Conservation (phyloP, 2,113 vertebrate genomes). For the Eurystomus gularis region DNA sequence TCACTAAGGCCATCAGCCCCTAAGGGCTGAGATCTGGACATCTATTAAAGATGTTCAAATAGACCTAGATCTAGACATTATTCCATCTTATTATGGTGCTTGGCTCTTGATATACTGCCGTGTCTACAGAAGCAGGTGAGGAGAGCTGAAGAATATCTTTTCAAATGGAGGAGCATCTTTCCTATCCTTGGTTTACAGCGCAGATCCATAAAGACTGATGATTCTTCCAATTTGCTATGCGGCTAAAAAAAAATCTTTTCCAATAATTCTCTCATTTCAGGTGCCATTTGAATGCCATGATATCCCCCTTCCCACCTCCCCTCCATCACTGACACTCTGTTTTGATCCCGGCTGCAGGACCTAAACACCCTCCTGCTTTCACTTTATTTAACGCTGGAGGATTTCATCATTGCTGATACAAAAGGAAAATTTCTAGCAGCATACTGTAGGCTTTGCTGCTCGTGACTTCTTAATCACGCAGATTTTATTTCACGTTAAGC, state of each 20-base stretch:
- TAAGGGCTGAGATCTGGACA: neutral
- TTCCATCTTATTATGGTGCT: neutral
- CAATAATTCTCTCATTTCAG: neutral
- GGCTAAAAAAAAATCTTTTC: neutral
- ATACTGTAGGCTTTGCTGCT: constrained; percentile 49
- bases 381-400: neutral
- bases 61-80: neutral
- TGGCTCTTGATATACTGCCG: neutral
- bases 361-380: constrained; percentile 50
- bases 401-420: constrained; percentile 44
- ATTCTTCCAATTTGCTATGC: neutral
- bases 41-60: neutral
- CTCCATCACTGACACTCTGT: neutral
- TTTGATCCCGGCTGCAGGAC: neutral
- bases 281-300: neutral
- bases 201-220: neutral
- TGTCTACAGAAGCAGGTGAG: neutral
- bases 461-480: constrained; percentile 39
- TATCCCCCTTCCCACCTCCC: neutral
- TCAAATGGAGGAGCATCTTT: neutral
- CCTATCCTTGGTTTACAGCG: neutral
- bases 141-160: neutral
- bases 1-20: neutral
- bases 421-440: constrained; percentile 54
- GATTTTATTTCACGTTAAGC: constrained; percentile 77